These are phyloP conservation scores for Triplophysa siluroides DNA, from an alignment of 2,113 vertebrate species.

Conservation along the genomic window DNA sequence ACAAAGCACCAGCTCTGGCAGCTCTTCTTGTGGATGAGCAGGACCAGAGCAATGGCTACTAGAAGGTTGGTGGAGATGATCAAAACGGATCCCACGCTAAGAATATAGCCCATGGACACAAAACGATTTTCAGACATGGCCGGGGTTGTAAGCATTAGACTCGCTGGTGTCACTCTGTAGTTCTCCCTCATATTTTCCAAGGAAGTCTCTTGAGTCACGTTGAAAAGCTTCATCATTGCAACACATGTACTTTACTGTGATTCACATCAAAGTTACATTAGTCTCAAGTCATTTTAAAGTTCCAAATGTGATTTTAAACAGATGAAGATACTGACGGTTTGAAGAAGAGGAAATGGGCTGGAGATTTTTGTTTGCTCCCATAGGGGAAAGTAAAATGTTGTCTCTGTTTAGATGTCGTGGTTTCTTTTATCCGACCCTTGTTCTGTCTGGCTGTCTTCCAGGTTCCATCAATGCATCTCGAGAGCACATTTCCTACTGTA, in stretches of 20 bases:
- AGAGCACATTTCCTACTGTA: conserved; percentile 46
- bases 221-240: conserved; percentile 36
- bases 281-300: not conserved
- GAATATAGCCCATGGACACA: conserved; percentile 70
- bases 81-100: conserved; percentile 76
- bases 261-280: conserved; percentile 2
- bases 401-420: conserved; percentile 13
- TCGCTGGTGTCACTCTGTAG: conserved; percentile 2
- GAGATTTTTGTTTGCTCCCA: conserved; percentile 32
- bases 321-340: conserved; percentile 30
- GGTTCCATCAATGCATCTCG: conserved; percentile 44
- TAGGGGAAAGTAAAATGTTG: conserved; percentile 19
- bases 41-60: conserved; percentile 72
- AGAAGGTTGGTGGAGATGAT: conserved; percentile 82
- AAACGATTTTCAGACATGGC: conserved; percentile 32
- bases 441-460: conserved; percentile 54
- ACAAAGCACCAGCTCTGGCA: conserved; percentile 83
- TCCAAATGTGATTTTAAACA: conserved; percentile 9
- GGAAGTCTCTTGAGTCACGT: conserved; percentile 1
- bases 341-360: conserved; percentile 26
- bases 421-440: conserved; percentile 54
- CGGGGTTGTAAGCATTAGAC: conserved; percentile 20
- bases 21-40: conserved; percentile 76
- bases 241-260: not conserved
- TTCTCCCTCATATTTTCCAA: not conserved